A percentile compares a stretch with the other conserved stretches of the same genome.
These are phyloP conservation scores for Enteromius thamalakanensis DNA, from an alignment of 2,797 vertebrate species.

Conservation along the genomic window DNA sequence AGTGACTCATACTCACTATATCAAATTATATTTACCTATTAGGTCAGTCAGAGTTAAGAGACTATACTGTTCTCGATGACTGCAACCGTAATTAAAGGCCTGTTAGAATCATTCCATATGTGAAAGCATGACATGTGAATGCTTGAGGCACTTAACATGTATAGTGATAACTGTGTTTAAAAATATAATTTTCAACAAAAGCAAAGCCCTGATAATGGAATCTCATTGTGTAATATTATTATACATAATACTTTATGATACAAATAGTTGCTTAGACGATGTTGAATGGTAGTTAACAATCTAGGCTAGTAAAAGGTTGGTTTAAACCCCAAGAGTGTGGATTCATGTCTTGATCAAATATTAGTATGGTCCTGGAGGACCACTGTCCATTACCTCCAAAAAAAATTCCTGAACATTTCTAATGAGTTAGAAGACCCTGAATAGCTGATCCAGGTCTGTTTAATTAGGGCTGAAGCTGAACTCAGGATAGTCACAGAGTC, in stretches of 20 bases:
- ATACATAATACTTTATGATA: neutral
- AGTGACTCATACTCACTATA: conserved; percentile 39
- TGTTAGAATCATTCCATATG: neutral
- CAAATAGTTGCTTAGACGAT: too few species aligned
- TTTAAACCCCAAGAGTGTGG: neutral
- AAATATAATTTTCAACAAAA: neutral
- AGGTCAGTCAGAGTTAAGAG: conserved; percentile 26
- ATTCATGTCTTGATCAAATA: too few species aligned
- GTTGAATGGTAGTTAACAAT: neutral
- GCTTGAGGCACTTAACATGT: conserved; percentile 12
- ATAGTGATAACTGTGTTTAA: neutral
- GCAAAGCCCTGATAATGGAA: neutral
- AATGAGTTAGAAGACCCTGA: too few species aligned
- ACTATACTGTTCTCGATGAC: neutral
- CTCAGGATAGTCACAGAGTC: too few species aligned
- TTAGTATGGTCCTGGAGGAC: too few species aligned
- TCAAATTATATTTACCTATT: conserved; percentile 33
- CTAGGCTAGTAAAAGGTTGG: neutral
- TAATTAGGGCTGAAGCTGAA: too few species aligned
- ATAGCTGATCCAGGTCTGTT: too few species aligned
- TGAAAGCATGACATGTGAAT: neutral
- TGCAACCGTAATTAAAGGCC: conserved; percentile 1
- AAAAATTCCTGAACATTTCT: too few species aligned
- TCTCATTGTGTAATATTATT: neutral
- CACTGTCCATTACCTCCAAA: too few species aligned